Evolutionary conservation across 1,140 invertebrate species (phyloP), one percentile per base, ranked within the genome.

Genomic region (Panonychus citri): DNA sequence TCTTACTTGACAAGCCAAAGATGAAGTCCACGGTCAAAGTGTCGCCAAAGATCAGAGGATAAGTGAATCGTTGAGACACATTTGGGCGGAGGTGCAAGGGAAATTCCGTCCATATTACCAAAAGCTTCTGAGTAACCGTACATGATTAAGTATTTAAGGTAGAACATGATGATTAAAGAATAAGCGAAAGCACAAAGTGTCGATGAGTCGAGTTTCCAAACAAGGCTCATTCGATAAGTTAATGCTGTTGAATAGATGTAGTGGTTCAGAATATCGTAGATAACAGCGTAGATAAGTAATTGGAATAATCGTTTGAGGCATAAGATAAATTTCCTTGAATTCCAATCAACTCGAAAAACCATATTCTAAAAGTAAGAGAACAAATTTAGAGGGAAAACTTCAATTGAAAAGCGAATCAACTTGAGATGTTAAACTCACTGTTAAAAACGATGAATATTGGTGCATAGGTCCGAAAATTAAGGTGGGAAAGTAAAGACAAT

Each of bases 401-500:
- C 1, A 34, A 34, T 34, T 34, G 12, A 7, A 34, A 5, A 34
- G 30, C n/a, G n/a, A n/a, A n/a, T n/a, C n/a, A n/a, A n/a, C n/a
- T n/a, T n/a, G n/a, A 46, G 17, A 1, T 1, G 17, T 19, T 43
- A 27, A 19, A 28, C 54, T 56, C 57, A 60, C 58, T 12, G 54
- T 57, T 8, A 49, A 4, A 57, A 62, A 62, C 26, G 27, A 15
- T 12, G 13, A 17, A 40, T 59, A 64, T 25, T 39, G 27, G 42
- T 59, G 51, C 17, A 64, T 55, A n/a, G 63, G 63, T 10, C 63
- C 63, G 43, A 60, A 57, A 30, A 63, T 60, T 5, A 64, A 25
- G 7, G 54, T 25, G 17, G 63, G 63, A 17, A 63, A 59, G 52
- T 63, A 63, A 4, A 64, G 52, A 34, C 55, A 59, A 52, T 64